Base-by-base conservation (phyloP, 1,140 invertebrate genomes). In the Bicyclus anynana region DNA sequence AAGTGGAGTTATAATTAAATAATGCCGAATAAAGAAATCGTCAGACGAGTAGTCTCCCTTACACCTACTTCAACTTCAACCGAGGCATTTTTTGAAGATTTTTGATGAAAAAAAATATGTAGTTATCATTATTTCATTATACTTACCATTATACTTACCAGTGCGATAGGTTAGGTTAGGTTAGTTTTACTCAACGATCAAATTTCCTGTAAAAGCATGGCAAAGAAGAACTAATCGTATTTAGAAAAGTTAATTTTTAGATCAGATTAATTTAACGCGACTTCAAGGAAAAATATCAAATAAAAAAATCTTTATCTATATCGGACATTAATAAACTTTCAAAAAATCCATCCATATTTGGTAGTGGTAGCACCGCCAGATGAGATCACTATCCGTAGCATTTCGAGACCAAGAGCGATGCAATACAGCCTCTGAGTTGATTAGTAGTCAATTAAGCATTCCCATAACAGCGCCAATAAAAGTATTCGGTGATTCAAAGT, bases 401-500 rank as follows among this genome's bases (percentile, higher is more conserved):
- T 47, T 44, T 44, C 44, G 44, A 47, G 23, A 47, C 16, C 40
- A 44, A 44, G 40, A 44, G 20, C 40, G 40, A 52, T 61, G 59
- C 53, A 55, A 55, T 61, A 51, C 53, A 51, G 46, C 53, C 27
- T 48, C 48, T 48, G 58, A 60, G 61, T 84, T 84, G 79, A 84
- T 84, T 82, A 84, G 74, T 76, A 78, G 80, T 80, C 83, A 84
- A 86, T 86, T 86, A 86, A 72, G 63, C 62, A 62, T 79, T 74
- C 68, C 72, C 74, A 83, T 84, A 84, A 86, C 73, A 82, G 70
- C 76, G 57, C 52, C 74, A 82, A 84, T 84, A 86, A 86, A 84
- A 70, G 78, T 80, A 68, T 78, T 72, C 74, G 78, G 76, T 81
- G 76, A 81, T 83, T 77, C 72, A 70, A 72, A 71, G 79, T 77